A percentile compares a stretch with the other conserved stretches of the same genome.
Conservation (phyloP, 2,797 vertebrate genomes). For the Cirrhinus molitorella region DNA sequence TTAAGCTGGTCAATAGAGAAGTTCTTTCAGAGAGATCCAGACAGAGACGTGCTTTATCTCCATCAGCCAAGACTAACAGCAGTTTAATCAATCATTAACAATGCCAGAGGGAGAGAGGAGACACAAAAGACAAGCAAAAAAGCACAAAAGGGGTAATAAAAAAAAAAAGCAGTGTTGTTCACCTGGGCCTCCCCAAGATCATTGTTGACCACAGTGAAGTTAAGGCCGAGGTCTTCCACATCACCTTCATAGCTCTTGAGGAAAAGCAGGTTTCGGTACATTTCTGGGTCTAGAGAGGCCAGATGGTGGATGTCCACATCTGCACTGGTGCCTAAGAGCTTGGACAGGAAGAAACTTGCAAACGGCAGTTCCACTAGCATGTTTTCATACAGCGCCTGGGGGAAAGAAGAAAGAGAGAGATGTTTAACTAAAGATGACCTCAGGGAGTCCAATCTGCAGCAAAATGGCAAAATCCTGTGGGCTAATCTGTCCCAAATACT, state of each 20-base stretch:
- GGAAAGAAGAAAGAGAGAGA: constrained; percentile 21
- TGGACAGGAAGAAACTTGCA: constrained; percentile 97
- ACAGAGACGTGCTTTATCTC: constrained; percentile 74
- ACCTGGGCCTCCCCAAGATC: constrained; percentile 98
- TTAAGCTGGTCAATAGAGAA: constrained; percentile 71
- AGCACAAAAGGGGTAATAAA: background rate
- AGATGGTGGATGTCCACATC: constrained; percentile 99
- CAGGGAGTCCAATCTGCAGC: background rate
- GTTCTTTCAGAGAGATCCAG: constrained; percentile 61
- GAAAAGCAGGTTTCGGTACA: constrained; percentile 97
- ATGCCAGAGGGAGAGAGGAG: constrained; percentile 31
- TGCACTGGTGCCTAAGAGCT: constrained; percentile 94
- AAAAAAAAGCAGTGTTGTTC: background rate
- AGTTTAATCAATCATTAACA: constrained; percentile 77
- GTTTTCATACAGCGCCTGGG: constrained; percentile 95
- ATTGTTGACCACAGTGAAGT: constrained; percentile 98
- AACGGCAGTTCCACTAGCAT: constrained; percentile 99
- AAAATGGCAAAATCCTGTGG: constrained; percentile 30
- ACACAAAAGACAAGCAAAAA: background rate
- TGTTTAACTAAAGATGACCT: constrained; percentile 8
- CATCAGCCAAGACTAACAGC: constrained; percentile 60
- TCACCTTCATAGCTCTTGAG: constrained; percentile 98
- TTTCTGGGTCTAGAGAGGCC: constrained; percentile 95
- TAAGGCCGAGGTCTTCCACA: constrained; percentile 96
- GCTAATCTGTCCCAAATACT: constrained; percentile 66